Evolutionary conservation across 2,113 vertebrate genomes (phyloP).

Genomic region (Scomber japonicus): DNA sequence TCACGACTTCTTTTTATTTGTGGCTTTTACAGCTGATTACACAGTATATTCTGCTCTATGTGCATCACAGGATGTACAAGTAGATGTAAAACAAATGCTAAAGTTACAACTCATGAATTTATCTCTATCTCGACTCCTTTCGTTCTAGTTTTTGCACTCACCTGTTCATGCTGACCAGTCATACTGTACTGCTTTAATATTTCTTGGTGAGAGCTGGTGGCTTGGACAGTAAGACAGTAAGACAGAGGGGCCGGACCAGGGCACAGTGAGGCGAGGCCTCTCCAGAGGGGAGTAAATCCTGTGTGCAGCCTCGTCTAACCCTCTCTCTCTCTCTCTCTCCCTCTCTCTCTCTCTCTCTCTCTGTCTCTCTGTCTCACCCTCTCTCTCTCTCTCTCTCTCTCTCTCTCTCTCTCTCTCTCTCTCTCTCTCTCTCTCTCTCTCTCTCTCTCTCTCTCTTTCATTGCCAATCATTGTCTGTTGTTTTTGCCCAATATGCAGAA

Average conservation of each 20-base stretch:
- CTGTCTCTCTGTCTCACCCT: constrained; percentile 2
- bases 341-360: not conserved
- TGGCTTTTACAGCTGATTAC: not conserved
- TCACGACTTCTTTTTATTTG: not conserved
- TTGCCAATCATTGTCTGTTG: not conserved
- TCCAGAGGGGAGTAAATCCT: constrained; percentile 17
- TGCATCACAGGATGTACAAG: not conserved
- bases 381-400: not conserved
- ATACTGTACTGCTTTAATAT: not conserved
- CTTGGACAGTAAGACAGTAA: not conserved
- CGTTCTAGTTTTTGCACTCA: not conserved
- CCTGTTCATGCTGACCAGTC: not conserved
- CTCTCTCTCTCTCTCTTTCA: not conserved
- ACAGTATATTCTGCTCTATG: not conserved
- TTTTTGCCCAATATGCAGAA: constrained; percentile 13
- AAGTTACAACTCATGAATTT: not conserved
- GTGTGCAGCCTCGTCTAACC: constrained; percentile 15
- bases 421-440: not conserved
- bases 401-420: not conserved
- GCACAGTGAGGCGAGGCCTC: constrained; percentile 32
- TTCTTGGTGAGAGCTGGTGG: not conserved
- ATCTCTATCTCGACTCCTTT: not conserved
- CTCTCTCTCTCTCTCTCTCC: not conserved
- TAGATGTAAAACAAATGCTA: not conserved
- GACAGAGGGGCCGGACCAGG: constrained; percentile 34